These are phyloP conservation scores for Rafetus swinhoei DNA, from an alignment of 2,113 vertebrate species.

Conservation along the genomic window DNA sequence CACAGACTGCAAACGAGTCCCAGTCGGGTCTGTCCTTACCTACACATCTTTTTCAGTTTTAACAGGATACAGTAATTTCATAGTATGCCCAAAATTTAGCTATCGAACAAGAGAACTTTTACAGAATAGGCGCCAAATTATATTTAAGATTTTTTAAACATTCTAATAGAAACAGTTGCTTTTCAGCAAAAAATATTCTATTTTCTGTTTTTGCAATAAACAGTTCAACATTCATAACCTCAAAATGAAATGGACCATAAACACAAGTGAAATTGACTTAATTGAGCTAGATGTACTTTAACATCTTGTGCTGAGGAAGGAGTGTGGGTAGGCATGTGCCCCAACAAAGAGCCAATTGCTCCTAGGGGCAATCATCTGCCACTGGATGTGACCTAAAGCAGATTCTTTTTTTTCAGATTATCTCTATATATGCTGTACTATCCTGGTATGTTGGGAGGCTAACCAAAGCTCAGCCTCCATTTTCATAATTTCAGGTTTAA, in stretches of 20 bases:
- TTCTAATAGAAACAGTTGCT: background rate
- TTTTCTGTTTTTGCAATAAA: background rate
- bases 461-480: background rate
- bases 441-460: background rate
- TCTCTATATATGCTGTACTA: background rate
- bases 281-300: background rate
- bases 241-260: constrained; percentile 5
- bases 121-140: background rate
- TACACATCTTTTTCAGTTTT: constrained; percentile 15
- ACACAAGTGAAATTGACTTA: background rate
- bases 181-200: background rate
- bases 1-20: background rate
- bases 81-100: background rate
- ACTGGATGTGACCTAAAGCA: background rate
- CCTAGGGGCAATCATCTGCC: background rate
- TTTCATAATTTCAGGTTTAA: background rate
- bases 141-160: background rate
- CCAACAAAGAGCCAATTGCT: background rate
- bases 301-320: background rate
- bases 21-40: background rate
- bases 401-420: constrained; percentile 19
- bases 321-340: background rate
- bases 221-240: background rate
- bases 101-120: background rate
- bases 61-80: background rate